Conservation (phyloP, 1,140 invertebrate species). For the Littorina saxatilis region DNA sequence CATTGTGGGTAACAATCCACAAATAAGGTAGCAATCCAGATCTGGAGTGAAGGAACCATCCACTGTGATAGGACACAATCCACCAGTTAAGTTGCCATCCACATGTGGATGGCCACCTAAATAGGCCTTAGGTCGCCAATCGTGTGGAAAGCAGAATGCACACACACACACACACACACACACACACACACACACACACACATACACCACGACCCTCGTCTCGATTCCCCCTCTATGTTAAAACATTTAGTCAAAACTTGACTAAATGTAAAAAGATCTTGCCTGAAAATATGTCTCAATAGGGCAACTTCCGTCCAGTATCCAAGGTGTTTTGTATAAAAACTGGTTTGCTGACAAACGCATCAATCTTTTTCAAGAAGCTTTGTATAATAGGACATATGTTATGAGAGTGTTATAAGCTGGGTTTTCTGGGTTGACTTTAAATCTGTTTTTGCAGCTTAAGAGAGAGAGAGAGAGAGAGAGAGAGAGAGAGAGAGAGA, state of each 20-base stretch:
- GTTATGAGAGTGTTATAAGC: too few species aligned
- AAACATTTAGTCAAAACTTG: neutral
- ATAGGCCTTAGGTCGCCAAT: too few species aligned
- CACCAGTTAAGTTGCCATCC: neutral
- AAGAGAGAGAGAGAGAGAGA: too few species aligned
- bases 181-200: conserved; percentile 5
- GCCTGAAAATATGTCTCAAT: neutral
- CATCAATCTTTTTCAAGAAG: too few species aligned
- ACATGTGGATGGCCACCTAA: too few species aligned
- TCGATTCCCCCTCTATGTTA: neutral
- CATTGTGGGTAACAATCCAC: too few species aligned
- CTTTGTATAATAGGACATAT: too few species aligned
- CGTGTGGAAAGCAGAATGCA: too few species aligned
- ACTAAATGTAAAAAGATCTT: neutral
- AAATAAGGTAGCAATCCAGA: too few species aligned
- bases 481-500: too few species aligned
- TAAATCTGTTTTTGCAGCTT: too few species aligned
- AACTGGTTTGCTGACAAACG: neutral
- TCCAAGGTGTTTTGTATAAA: neutral
- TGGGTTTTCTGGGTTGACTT: too few species aligned
- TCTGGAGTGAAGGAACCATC: neutral
- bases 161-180: conserved; percentile 15
- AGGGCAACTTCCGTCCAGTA: neutral
- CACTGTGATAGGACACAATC: neutral
- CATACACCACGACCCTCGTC: neutral